These are phyloP conservation scores for Ailurus styani DNA, from an alignment of 2,113 vertebrate species.

Conservation along the genomic window DNA sequence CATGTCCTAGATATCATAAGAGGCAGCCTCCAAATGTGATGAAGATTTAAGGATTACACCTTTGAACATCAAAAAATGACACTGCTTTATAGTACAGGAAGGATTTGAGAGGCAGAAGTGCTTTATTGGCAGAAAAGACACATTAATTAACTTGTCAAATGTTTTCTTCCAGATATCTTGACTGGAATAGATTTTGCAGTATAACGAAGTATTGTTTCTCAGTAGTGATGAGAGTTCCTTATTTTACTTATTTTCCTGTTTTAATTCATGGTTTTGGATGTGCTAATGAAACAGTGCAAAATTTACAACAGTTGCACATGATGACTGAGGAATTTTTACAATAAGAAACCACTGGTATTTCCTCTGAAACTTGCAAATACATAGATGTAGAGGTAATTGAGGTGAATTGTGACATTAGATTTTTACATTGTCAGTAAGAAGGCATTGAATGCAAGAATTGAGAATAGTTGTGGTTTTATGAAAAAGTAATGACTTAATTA, in stretches of 20 bases:
- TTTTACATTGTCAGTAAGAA: not conserved
- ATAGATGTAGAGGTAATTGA: not conserved
- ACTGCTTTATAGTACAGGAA: constrained; percentile 13
- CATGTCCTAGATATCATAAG: not conserved
- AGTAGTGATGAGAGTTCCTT: not conserved
- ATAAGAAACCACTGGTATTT: not conserved
- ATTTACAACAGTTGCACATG: not conserved
- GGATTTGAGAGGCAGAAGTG: not conserved
- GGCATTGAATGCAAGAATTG: not conserved
- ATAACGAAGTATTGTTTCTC: constrained; percentile 31
- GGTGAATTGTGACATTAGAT: not conserved
- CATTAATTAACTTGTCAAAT: constrained; percentile 39
- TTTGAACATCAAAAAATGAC: not conserved
- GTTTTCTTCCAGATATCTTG: not conserved
- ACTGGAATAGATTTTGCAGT: constrained; percentile 14
- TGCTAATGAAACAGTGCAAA: not conserved
- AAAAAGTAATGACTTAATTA: not conserved
- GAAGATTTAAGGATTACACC: not conserved
- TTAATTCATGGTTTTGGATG: not conserved
- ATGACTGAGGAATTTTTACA: constrained; percentile 20
- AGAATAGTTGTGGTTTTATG: not conserved
- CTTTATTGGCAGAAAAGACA: constrained; percentile 36
- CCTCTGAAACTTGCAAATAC: not conserved
- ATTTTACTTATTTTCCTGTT: constrained; percentile 33
- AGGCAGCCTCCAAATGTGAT: not conserved